Base-by-base conservation (phyloP, 1,140 invertebrate species). In the Heterodera schachtii region DNA sequence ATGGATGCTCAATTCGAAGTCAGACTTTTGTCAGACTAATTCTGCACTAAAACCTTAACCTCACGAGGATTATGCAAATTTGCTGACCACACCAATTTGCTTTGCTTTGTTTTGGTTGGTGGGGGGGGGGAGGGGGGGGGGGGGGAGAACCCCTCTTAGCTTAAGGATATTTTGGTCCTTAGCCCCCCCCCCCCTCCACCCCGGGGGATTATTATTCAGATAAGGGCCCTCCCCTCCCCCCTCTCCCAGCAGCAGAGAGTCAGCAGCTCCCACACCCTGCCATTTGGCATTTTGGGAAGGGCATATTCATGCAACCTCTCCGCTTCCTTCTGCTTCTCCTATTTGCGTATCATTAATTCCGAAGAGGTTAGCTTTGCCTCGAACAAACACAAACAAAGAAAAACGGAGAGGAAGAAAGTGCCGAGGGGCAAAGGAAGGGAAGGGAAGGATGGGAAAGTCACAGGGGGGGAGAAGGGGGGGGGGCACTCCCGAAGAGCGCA, bases 321-420 rank as follows among this genome's bases (percentile, higher is more conserved):
- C 69, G 11, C 9, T n/a, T 71, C n/a, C 8, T 11, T 31, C 21
- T 41, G 9, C n/a, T 21, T 70, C n/a, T 70, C 11, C 67, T 70
- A n/a, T 71, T 71, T 71, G 69, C 69, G 69, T 71, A 71, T 71
- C 69, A 71, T 71, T 71, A 71, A 60, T 60, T 31, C 9, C n/a
- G 19, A 71, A 31, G 31, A 43, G 69, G 16, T 52, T 6, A 52
- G 49, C 21, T 11, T 7, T 9, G 57, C 49, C 49, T 52, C 19
- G 69, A n/a, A 31, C 69, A 7, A 31, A n/a, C 11, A 19, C 69
- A 71, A 71, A 71, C 69, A 71, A 46, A 69, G 8, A 69, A 43
- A 46, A 19, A n/a, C 4, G 31, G 69, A 71, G 69, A 16, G 69
- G 69, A 41, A 71, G 69, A 71, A 46, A 46, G 69, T n/a, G 69